Base-by-base conservation (phyloP, 2,888 invertebrate genomes). In the Phengaris alcon region DNA sequence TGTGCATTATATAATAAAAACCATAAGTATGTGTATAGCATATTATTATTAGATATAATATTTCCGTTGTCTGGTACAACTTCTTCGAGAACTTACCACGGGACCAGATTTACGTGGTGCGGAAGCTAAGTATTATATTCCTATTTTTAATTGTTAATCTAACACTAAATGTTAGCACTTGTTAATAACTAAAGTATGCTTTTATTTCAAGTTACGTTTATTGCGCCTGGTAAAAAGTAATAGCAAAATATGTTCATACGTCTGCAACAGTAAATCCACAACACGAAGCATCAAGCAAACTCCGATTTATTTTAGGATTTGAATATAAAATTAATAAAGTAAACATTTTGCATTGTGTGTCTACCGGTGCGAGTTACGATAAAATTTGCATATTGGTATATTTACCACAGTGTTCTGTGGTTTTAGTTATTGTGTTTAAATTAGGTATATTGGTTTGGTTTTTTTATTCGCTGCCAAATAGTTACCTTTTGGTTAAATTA, bases 271-370 rank as follows among this genome's bases (percentile, higher is more conserved):
- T 44, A 44, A 64, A 13, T 6, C 13, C 35, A 64, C 64, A 64
- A 9, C 52, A 10, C 48, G 6, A 22, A 64, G 35, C 35, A 44
- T 59, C 10, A 22, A 10, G 59, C 59, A 5, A 35, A 35, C 10
- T 4, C 52, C 4, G 48, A 48, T 59, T 15, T 59, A 59, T 59
- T 59, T 59, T 64, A 12, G 64, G 35, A 64, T 64, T 64, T 64
- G 64, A 64, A 64, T 64, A 35, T 13, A 64, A 44, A 64, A 64
- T 44, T 35, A 64, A 64, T 64, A 64, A 64, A 64, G 12, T 64
- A 64, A 64, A 64, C 64, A 6, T 13, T 12, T 10, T 6, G 44
- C 64, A 44, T 44, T 64, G 12, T 12, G 35, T 10, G 10, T 22
- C 12, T 48, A 8, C 6, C 48, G 48, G 48, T 48, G 0, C 3